phyloP scores from a whole-genome alignment of 2,797 vertebrate species.

The Glossophaga mutica region DNA sequence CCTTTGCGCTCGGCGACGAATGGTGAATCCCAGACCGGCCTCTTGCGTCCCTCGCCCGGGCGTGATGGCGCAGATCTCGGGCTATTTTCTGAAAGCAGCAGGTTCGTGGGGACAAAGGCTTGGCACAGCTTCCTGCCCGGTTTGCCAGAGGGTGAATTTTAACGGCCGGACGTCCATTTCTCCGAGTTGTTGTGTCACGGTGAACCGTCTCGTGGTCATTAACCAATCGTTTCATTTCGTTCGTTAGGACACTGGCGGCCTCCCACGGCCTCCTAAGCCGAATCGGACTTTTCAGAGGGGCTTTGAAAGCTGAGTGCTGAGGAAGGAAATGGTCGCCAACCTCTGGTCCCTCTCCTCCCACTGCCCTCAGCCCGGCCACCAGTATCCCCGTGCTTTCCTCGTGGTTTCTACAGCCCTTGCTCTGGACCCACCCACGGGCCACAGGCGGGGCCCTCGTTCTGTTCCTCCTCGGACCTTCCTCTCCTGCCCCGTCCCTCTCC shows the following conservation, averaged over 20 bases:
- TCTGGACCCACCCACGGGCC: not conserved
- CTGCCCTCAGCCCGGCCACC: fast-evolving
- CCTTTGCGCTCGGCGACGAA: slow-evolving; percentile 71
- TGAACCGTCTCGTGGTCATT: not conserved
- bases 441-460: fast-evolving
- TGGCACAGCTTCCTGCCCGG: slow-evolving; percentile 58
- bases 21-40: slow-evolving; percentile 75
- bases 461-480: not conserved
- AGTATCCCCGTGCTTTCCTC: not conserved
- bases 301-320: not conserved
- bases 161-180: not conserved
- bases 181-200: not conserved
- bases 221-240: not conserved
- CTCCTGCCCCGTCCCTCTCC: not conserved
- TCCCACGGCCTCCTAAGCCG: not conserved
- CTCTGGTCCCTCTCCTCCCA: not conserved
- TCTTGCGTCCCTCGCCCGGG: slow-evolving; percentile 70
- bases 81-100: slow-evolving; percentile 62
- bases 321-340: not conserved
- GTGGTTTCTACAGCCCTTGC: not conserved
- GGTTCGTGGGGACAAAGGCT: slow-evolving; percentile 65
- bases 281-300: not conserved
- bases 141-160: slow-evolving; percentile 18
- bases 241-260: not conserved
- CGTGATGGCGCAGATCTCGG: slow-evolving; percentile 72